Percentiles rank a stretch among this genome's conserved stretches.
These are phyloP conservation scores for Temnothorax rugatulus DNA, from an alignment of 2,888 invertebrate genomes.

Conservation along the genomic window DNA sequence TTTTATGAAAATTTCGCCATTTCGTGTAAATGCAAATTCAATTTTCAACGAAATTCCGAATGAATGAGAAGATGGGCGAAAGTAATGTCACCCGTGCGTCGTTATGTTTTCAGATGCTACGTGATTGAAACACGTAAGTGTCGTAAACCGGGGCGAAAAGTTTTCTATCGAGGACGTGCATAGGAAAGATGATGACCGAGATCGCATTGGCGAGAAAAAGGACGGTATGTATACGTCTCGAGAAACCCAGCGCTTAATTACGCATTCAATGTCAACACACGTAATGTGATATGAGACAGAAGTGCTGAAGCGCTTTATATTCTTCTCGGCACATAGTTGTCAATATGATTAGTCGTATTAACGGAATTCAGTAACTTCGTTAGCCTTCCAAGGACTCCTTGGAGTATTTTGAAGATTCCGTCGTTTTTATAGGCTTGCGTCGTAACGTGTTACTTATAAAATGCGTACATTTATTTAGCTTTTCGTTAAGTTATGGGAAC, in stretches of 20 bases:
- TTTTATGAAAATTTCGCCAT: neutral
- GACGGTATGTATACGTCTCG: constrained; percentile 42
- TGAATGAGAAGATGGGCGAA: constrained; percentile 43
- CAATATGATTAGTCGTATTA: constrained; percentile 43
- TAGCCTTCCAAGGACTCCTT: constrained; percentile 7
- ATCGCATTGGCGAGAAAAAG: constrained; percentile 22
- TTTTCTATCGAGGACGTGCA: constrained; percentile 40
- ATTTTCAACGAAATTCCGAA: constrained; percentile 38
- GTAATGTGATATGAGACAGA: constrained; percentile 3
- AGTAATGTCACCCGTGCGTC: constrained; percentile 51
- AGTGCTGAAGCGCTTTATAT: constrained; percentile 14
- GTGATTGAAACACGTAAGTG: constrained; percentile 40
- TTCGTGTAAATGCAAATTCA: neutral
- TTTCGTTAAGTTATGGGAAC: neutral
- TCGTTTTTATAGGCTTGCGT: neutral
- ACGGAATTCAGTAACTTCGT: constrained; percentile 14
- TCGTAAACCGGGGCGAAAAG: constrained; percentile 30
- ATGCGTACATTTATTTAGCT: neutral
- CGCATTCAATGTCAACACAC: constrained; percentile 9
- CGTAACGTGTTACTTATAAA: neutral
- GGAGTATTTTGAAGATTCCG: constrained; percentile 8
- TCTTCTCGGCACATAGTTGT: constrained; percentile 12
- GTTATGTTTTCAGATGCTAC: constrained; percentile 54
- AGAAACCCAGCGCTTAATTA: constrained; percentile 17
- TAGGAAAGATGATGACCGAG: constrained; percentile 41